Percentiles rank a stretch among this genome's conserved stretches.
Conservation (phyloP, 2,113 vertebrate species). For the Nicator chloris region DNA sequence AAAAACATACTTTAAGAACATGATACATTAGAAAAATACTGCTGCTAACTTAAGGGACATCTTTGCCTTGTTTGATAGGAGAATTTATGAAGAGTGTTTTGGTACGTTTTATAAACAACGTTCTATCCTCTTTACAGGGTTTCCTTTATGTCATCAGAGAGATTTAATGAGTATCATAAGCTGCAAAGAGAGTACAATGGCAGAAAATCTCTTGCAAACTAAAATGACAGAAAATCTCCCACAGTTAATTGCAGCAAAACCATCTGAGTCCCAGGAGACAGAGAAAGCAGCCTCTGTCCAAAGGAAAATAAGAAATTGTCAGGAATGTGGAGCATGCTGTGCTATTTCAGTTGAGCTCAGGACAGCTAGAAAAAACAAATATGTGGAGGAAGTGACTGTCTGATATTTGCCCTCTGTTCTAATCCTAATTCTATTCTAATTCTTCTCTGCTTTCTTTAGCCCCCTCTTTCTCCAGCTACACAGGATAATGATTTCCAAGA, state of each 20-base stretch:
- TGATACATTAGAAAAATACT: neutral
- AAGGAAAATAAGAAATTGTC: neutral
- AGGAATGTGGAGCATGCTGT: neutral
- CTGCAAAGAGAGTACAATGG: neutral
- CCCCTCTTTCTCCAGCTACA: neutral
- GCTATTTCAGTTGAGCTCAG: constrained; percentile 11
- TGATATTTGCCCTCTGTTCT: constrained; percentile 4
- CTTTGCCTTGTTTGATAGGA: neutral
- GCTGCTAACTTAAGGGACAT: neutral
- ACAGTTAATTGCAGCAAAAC: constrained; percentile 11
- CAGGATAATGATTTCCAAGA: constrained; percentile 3
- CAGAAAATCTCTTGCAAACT: neutral
- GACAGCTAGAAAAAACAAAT: constrained; percentile 16
- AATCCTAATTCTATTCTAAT: neutral
- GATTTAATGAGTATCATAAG: constrained; percentile 4
- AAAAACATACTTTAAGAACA: neutral
- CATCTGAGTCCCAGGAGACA: neutral
- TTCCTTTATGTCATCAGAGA: neutral
- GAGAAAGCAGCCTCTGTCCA: neutral
- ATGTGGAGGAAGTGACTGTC: neutral
- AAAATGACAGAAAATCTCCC: neutral
- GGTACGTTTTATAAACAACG: neutral
- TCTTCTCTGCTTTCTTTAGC: neutral
- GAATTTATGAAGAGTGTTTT: neutral
- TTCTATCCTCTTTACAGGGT: neutral